A percentile compares a stretch with the other conserved stretches of the same genome.
These are phyloP conservation scores for Hypercompe scribonia DNA, from an alignment of 2,888 invertebrate genomes.

Conservation along the genomic window DNA sequence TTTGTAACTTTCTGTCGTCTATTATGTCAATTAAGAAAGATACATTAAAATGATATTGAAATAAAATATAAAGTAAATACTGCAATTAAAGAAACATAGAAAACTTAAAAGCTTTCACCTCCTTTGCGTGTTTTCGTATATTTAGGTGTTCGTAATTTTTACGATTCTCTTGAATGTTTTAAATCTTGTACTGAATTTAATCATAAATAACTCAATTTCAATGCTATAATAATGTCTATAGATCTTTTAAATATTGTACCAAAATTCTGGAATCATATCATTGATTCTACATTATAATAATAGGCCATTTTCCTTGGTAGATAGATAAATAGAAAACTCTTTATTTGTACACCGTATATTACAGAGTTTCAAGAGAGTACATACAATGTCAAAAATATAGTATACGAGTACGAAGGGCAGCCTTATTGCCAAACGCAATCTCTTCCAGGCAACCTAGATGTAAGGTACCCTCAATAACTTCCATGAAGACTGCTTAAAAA, in stretches of 20 bases:
- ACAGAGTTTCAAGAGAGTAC: no score
- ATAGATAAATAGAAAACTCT: no score
- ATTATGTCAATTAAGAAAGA: background rate
- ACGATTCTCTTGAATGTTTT: background rate
- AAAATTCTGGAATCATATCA: background rate
- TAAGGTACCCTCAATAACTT: background rate
- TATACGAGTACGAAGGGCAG: no score
- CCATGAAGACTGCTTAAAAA: background rate
- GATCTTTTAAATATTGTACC: background rate
- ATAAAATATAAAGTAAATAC: background rate
- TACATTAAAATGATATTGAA: background rate
- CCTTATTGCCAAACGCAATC: no score
- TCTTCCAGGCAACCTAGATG: no score
- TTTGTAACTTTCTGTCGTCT: background rate
- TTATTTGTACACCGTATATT: no score
- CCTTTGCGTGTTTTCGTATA: background rate
- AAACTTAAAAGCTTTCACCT: no score
- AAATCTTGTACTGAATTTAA: background rate
- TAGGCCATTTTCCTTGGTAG: no score
- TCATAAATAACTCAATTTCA: background rate
- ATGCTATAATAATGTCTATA: background rate
- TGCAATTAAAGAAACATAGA: no score
- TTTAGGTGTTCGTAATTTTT: background rate
- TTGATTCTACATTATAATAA: no score
- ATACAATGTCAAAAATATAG: no score